Percentiles rank a stretch among this genome's conserved stretches.
These are phyloP conservation scores for Sthenelais limicola DNA, from an alignment of 2,888 invertebrate genomes.

Conservation along the genomic window DNA sequence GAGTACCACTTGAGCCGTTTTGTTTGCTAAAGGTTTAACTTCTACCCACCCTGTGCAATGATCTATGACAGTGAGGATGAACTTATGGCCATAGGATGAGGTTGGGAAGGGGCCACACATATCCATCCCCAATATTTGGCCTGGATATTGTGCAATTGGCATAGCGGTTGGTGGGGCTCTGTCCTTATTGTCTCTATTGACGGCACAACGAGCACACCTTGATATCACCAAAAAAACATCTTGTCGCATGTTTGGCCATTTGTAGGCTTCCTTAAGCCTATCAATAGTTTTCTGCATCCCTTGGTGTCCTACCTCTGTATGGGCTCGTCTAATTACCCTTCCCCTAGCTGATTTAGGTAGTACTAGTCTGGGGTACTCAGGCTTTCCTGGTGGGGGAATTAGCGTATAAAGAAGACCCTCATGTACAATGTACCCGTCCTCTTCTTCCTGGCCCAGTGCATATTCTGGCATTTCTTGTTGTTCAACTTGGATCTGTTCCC, in stretches of 20 bases:
- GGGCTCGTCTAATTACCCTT: slow-evolving; percentile 6
- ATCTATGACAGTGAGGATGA: slow-evolving; percentile 10
- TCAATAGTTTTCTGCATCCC: slow-evolving; percentile 7
- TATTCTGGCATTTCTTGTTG: slow-evolving; percentile 21
- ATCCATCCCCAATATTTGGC: slow-evolving; percentile 24
- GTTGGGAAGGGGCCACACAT: slow-evolving; percentile 25
- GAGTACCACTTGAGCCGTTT: neutral
- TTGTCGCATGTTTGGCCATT: slow-evolving; percentile 25
- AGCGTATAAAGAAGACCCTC: slow-evolving; percentile 17
- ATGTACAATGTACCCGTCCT: slow-evolving; percentile 4
- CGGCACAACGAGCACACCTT: slow-evolving; percentile 17
- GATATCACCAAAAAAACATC: neutral
- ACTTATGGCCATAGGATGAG: slow-evolving; percentile 10
- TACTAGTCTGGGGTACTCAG: slow-evolving; percentile 25
- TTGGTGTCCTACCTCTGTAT: slow-evolving; percentile 27
- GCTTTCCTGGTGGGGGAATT: neutral
- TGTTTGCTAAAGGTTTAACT: slow-evolving; percentile 17
- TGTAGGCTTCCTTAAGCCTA: slow-evolving; percentile 19
- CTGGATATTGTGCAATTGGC: slow-evolving; percentile 15
- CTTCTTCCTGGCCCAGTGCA: neutral
- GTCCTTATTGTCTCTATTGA: neutral
- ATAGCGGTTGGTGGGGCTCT: neutral
- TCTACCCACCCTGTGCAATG: slow-evolving; percentile 33
- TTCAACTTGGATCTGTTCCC: neutral
- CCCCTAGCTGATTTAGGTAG: neutral